Base-by-base conservation (phyloP, 2,797 vertebrate genomes). In the Heteromormyrus szaboi region DNA sequence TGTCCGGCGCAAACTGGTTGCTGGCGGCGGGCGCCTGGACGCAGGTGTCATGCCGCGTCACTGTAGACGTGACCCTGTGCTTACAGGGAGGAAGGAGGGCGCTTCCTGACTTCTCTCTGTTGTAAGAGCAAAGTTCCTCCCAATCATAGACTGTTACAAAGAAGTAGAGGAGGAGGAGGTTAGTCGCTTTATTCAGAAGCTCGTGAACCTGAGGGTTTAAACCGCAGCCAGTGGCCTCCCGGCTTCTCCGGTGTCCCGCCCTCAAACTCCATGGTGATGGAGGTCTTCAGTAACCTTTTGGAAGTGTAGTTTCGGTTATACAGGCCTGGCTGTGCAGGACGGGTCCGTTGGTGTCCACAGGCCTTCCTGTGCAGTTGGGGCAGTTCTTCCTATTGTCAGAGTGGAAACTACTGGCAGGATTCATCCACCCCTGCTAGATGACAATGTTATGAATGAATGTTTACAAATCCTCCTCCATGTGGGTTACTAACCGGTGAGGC, bases 31-130 rank as follows among this genome's bases (percentile, higher is more conserved):
- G 29, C 17, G 5, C 19, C 8, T 11, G 33, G 5, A 12, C n/a
- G 0, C 76, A 91, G 50, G 87, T 88, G 89, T 90, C 90, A 87
- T 91, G 91, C 90, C 19, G 25, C 41, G 25, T 79, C 44, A 25
- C 29, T 54, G 48, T 86, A 25, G 54, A 86, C 53, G 29, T 54
- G 85, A 87, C 91, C 90, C 94, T 84, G 91, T 90, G 48, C 91
- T 90, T 93, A 89, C 89, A 90, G 90, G 5, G 90, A 93, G 92
- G 93, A 94, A 94, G 93, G 93, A 94, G 94, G 92, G 93, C 93
- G 93, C 93, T 94, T 95, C 94, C 94, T 94, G 93, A 92, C 92
- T 92, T 17, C 90, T 89, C 90, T 46, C n/a, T 93, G 44, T 46
- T 8, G 41, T 8, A 17, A 17, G 22, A 19, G 46, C 12, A 51